Conservation (phyloP, 2,797 vertebrate genomes). For the Mallotus villosus region DNA sequence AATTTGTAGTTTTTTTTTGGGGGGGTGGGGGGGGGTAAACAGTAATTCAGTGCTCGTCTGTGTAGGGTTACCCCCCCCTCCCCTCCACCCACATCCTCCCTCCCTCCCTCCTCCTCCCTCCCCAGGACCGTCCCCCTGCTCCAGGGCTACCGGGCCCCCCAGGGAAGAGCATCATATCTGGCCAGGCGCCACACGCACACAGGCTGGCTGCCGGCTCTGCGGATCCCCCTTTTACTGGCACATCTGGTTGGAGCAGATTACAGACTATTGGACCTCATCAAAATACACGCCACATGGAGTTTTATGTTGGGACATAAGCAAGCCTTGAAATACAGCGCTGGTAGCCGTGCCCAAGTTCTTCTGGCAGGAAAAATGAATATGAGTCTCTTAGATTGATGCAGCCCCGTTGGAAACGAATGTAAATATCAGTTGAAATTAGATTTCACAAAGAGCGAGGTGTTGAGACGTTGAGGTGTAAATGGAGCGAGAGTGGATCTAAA, state of each 20-base stretch:
- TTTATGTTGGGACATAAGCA: constrained; percentile 55
- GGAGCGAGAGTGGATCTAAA: constrained; percentile 56
- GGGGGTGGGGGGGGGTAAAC: no score
- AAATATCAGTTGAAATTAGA: constrained; percentile 60
- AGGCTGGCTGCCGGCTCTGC: constrained; percentile 70
- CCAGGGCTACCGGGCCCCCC: constrained; percentile 65
- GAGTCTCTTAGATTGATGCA: constrained; percentile 52
- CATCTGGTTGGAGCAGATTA: constrained; percentile 75
- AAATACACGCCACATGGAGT: constrained; percentile 68
- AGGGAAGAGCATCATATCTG: constrained; percentile 72
- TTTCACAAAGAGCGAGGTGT: constrained; percentile 47
- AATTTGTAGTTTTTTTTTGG: no score
- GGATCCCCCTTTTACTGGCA: constrained; percentile 68
- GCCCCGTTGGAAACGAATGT: constrained; percentile 52
- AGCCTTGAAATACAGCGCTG: constrained; percentile 41
- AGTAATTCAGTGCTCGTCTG: no score
- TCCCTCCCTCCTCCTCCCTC: constrained; percentile 15
- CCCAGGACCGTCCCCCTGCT: constrained; percentile 38
- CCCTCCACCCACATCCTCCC: constrained; percentile 27
- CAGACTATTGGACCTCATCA: constrained; percentile 64
- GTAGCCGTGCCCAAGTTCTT: constrained; percentile 39
- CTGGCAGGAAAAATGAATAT: constrained; percentile 48
- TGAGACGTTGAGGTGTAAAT: constrained; percentile 39
- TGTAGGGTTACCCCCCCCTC: constrained; percentile 47
- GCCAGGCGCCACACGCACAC: constrained; percentile 72